Conservation (phyloP, 2,797 vertebrate species). For the Pogoniulus pusillus region DNA sequence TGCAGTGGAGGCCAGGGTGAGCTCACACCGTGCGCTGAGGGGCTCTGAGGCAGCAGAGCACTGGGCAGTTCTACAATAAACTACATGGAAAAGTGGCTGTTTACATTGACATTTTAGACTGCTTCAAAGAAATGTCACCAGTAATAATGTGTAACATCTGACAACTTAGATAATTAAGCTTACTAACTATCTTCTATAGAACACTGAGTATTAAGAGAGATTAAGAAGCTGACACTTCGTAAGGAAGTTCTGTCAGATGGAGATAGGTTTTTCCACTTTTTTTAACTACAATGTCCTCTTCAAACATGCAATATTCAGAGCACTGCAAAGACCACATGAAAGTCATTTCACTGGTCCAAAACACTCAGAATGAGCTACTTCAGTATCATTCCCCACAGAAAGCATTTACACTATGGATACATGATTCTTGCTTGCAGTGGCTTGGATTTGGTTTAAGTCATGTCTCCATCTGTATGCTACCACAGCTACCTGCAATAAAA, state of each 20-base stretch:
- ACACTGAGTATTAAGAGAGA: not conserved
- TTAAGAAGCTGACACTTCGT: not conserved
- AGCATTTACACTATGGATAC: not conserved
- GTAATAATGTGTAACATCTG: not conserved
- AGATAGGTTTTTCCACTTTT: not conserved
- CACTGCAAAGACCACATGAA: not conserved
- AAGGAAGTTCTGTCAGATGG: not conserved
- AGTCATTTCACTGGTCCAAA: not conserved
- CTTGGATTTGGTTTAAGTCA: not conserved
- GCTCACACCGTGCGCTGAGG: fast-evolving
- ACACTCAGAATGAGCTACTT: not conserved
- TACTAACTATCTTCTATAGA: not conserved
- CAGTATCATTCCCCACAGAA: not conserved
- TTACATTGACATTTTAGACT: not conserved
- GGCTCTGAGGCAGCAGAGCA: not conserved
- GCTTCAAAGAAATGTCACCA: not conserved
- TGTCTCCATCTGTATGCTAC: not conserved
- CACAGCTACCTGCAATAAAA: not conserved
- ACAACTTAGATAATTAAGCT: not conserved
- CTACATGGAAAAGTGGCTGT: not conserved
- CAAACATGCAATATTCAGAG: not conserved
- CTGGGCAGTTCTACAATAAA: not conserved
- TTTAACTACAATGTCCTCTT: not conserved
- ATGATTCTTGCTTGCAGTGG: not conserved
- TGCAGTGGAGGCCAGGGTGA: not conserved